Evolutionary conservation across 1,140 invertebrate species (phyloP).

Genomic region (Dendrolimus punctatus): DNA sequence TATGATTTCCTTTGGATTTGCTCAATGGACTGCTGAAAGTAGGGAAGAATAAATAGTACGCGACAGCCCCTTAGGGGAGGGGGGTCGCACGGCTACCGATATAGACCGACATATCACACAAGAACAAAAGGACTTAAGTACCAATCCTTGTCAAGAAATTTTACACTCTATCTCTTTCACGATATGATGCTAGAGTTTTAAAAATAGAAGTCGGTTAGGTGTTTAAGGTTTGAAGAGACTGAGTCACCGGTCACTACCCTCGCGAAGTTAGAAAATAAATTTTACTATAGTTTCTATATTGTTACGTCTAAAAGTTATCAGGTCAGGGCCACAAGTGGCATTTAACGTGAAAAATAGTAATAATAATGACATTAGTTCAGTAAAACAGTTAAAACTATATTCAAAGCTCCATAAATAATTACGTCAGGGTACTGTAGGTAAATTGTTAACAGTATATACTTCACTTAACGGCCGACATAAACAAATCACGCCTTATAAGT

Average conservation of each 20-base stretch:
- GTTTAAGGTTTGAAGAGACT: slow-evolving; percentile 2
- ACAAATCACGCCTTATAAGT: too few relatives aligned
- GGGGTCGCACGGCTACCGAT: slow-evolving; percentile 15
- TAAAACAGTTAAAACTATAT: too few relatives aligned
- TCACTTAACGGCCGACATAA: too few relatives aligned
- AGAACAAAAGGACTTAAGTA: slow-evolving; percentile 1
- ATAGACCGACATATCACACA: slow-evolving; percentile 11
- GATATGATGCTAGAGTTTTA: slow-evolving; percentile 2
- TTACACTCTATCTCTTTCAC: slow-evolving; percentile 2
- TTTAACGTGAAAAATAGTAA: too few relatives aligned
- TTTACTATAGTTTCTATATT: slow-evolving; percentile 1
- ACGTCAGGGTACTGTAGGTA: too few relatives aligned
- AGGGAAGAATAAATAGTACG: slow-evolving; percentile 22
- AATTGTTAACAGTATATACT: too few relatives aligned
- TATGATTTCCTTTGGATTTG: slow-evolving; percentile 13
- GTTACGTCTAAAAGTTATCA: too few relatives aligned
- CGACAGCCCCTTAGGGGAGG: slow-evolving; percentile 1
- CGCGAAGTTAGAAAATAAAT: slow-evolving; percentile 24
- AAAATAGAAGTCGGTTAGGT: not conserved
- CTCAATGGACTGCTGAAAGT: slow-evolving; percentile 20
- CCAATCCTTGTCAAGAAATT: not conserved
- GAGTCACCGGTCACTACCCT: slow-evolving; percentile 28
- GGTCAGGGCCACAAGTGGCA: too few relatives aligned
- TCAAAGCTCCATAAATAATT: too few relatives aligned
- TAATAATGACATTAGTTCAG: too few relatives aligned